A percentile compares a stretch with the other conserved stretches of the same genome.
These are phyloP conservation scores for Miichthys miiuy DNA, from an alignment of 2,797 vertebrate species.

Conservation along the genomic window DNA sequence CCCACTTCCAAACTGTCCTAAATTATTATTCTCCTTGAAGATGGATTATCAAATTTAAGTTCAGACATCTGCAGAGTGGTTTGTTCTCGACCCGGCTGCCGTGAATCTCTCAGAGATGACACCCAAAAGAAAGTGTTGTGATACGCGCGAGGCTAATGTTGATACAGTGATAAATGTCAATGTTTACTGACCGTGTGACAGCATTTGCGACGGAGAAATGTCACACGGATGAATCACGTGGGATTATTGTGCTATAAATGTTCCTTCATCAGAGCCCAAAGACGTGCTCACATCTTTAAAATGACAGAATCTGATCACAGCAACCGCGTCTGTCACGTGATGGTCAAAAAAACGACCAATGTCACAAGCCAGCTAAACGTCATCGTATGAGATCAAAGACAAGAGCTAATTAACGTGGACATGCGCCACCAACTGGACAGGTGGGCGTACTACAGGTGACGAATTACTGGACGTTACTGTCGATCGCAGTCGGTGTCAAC, in stretches of 20 bases:
- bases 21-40: constrained; percentile 67
- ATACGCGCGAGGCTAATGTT: constrained; percentile 21
- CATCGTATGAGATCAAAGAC: too few species aligned
- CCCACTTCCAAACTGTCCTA: constrained; percentile 15
- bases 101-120: constrained; percentile 30
- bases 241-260: constrained; percentile 52
- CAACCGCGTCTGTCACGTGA: too few species aligned
- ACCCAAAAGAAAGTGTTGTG: constrained; percentile 9
- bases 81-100: constrained; percentile 25
- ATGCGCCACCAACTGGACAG: too few species aligned
- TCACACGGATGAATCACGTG: constrained; percentile 39
- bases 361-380: too few species aligned
- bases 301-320: too few species aligned
- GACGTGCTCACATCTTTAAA: too few species aligned
- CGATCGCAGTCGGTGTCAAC: too few species aligned
- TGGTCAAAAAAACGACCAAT: too few species aligned
- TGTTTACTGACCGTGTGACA: constrained; percentile 62
- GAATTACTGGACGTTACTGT: too few species aligned
- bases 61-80: constrained; percentile 28
- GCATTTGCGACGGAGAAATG: constrained; percentile 52
- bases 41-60: constrained; percentile 43
- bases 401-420: too few species aligned
- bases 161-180: constrained; percentile 62
- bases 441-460: too few species aligned
- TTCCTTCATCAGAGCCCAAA: constrained; percentile 37